Base-by-base conservation (phyloP, 1,140 invertebrate genomes). In the Drosophila ficusphila region DNA sequence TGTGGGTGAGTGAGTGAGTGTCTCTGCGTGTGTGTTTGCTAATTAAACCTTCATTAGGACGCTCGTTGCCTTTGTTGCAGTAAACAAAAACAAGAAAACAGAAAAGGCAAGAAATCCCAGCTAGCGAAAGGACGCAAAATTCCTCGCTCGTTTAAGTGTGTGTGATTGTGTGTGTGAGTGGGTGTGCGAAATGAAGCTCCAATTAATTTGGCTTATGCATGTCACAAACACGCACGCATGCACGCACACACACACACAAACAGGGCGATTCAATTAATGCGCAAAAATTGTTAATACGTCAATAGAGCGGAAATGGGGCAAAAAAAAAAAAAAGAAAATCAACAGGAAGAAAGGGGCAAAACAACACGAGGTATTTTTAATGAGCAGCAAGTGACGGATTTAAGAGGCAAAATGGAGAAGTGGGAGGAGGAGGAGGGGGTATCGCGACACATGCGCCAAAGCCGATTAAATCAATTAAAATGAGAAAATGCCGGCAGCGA, bases 391-490 rank as follows among this genome's bases (percentile, higher is more conserved):
- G 25, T 23, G 34, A 33, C 23, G 36, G 58, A 41, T 48, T 47
- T 49, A 9, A 25, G 53, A 4, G 14, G 19, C 19, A 16, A 14
- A 14, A 14, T 38, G 44, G 11, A 14, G 2, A 11, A 19, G 14
- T 8, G 39, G 33, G 38, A 5, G 34, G 9, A 16, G 16, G 34
- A 14, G 51, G 47, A 11, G 8, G 44, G 38, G 38, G 16, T 33
- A 58, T 70, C 52, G 76, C 71, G 81, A 74, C 71, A 60, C 76
- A 76, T 76, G 76, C 48, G 27, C 36, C 49, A 69, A 85, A 85
- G 81, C 81, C 82, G 81, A 85, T 85, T 85, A 85, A 85, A 85
- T 85, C 81, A 85, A 85, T 85, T 88, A 85, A 88, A 88, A 81
- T 48, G 72, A 69, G 72, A 88, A 85, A 88, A 73, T 69, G 44